Conservation (phyloP, 2,797 vertebrate species). For the Cheirogaleus major region DNA sequence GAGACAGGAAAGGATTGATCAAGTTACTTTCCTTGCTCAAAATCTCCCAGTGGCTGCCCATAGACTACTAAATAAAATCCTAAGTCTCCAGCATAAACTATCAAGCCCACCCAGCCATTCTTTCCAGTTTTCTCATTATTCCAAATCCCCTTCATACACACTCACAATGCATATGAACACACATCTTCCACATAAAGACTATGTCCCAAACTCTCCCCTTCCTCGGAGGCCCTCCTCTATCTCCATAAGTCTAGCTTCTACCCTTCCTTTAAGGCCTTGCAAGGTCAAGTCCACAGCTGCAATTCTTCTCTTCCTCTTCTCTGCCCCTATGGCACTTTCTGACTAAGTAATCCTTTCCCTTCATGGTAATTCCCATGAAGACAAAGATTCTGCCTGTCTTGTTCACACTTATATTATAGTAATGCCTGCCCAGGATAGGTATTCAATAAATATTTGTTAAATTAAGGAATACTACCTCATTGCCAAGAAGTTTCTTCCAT, state of each 20-base stretch:
- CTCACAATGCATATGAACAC: background rate
- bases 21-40: constrained; percentile 49
- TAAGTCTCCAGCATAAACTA: background rate
- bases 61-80: constrained; percentile 33
- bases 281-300: background rate
- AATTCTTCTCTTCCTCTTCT: background rate
- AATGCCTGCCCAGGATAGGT: background rate
- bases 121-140: background rate
- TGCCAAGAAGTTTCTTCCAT: background rate
- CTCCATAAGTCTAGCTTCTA: background rate
- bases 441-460: background rate
- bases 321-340: background rate
- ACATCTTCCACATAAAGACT: background rate
- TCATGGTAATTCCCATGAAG: background rate
- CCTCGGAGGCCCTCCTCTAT: background rate
- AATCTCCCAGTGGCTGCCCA: constrained; percentile 11
- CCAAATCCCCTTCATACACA: background rate
- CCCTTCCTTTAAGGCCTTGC: background rate
- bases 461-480: background rate
- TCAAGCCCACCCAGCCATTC: background rate
- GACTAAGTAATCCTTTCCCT: background rate
- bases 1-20: constrained; percentile 46
- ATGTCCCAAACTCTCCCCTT: background rate
- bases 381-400: background rate
- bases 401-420: background rate